Base-by-base conservation (phyloP, 2,797 vertebrate species). In the Enteromius afrohamiltoni region DNA sequence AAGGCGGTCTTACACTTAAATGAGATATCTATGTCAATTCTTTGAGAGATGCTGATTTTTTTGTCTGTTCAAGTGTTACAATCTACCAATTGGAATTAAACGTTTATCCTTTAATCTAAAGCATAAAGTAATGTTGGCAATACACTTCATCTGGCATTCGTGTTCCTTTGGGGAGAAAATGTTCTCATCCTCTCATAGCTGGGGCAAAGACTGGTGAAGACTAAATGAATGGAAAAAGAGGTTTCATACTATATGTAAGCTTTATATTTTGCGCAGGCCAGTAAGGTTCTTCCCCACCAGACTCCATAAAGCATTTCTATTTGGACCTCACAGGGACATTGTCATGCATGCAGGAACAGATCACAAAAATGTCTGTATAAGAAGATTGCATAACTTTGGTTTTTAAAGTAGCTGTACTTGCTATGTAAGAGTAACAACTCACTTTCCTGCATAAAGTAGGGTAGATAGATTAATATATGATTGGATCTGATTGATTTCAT, bases 11-110 rank as follows among this genome's bases (percentile, higher is more conserved):
- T 58, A 37, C 3, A 3, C 51, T 70, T 71, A 71, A 60, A 80
- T 47, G 40, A 71, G 79, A 71, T 7, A 6, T 80, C 23, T 60
- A 3, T 70, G 23, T 58, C 16, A 40, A 16, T 71, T 51, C 67
- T 80, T 29, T 70, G 79, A 62, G 68, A 71, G 53, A 73, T 45
- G 34, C 40, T 55, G 23, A 14, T 58, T 40, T 26, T 77, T 71
- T 71, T 71, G 17, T 71, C 67, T 62, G 26, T 62, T 17, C 9
- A n/a, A 13, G 68, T 73, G 68, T 73, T 73, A 71, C 53, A 73
- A 45, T 78, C 26, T 55, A 45, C 65, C 37, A 80, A 16, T 53
- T 80, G 23, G 67, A 80, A 62, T 40, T 31, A 8, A 42, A 76
- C 1, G 0, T n/a, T 8, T 62, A n/a, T 84, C 47, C 69, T 70